Base-by-base conservation (phyloP, 2,797 vertebrate genomes). In the Cyclopterus lumpus region DNA sequence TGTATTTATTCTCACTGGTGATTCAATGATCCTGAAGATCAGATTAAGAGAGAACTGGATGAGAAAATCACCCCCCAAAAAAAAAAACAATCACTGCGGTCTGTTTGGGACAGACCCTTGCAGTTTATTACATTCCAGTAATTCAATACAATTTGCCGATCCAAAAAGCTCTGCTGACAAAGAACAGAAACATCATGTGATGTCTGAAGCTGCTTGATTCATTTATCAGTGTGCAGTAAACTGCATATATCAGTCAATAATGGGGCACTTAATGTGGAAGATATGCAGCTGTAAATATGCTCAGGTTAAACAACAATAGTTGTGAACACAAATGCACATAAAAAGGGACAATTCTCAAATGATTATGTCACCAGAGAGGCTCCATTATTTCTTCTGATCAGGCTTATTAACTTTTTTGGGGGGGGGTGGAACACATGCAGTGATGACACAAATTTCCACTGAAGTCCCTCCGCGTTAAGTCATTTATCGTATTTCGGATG, bases 121-220 rank as follows among this genome's bases (percentile, higher is more conserved):
- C 28, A 67, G 8, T 32, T 16, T 54, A 78, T 73, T 8, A 38
- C 12, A 67, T 73, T 58, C 68, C 26, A 75, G 67, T 28, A n/a
- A n/a, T 40, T 59, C 73, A 71, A 81, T 62, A 67, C 16, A 44
- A 28, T 78, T 66, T 67, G 38, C 20, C 34, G 8, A 22, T 24
- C 8, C 10, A 67, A 32, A 79, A 32, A 26, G 36, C 9, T 36
- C 6, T 38, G 48, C n/a, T 32, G 40, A 69, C 46, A 77, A 48
- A 67, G 46, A 57, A 46, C 48, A 60, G 75, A 76, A 57, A 63
- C 64, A 65, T 59, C 82, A 84, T 70, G 77, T 88, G 74, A 71
- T 79, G 58, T 53, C 32, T 85, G 51, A 68, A 51, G 40, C 60
- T 53, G 42, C 42, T 69, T 20, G 28, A 84, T 74, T 82, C 54